A percentile compares a stretch with the other conserved stretches of the same genome.
Evolutionary conservation across 1,140 invertebrate genomes (phyloP).

Genomic region (Dreissena polymorpha): DNA sequence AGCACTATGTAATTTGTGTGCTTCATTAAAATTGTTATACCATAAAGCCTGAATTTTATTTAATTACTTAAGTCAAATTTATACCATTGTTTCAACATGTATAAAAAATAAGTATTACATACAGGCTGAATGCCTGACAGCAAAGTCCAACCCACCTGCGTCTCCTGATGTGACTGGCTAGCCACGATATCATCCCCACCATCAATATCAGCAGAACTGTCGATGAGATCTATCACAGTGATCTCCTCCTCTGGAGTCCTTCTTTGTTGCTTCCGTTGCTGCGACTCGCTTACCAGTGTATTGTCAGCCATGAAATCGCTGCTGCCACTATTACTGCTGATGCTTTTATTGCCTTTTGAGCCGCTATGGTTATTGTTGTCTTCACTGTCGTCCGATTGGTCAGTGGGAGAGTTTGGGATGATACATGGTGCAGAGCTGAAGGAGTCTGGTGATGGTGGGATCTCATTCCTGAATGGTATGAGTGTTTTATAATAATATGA

Average conservation of each 20-base stretch:
- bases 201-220: background rate
- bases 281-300: slow-evolving; percentile 7
- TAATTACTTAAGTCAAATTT: no score
- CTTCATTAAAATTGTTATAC: no score
- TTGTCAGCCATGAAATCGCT: slow-evolving; percentile 24
- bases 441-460: slow-evolving; percentile 64
- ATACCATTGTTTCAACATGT: no score
- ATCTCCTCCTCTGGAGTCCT: background rate
- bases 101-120: no score
- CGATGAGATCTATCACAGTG: background rate
- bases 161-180: no score
- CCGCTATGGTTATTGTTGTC: background rate
- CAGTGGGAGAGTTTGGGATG: slow-evolving; percentile 67
- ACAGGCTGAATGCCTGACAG: no score
- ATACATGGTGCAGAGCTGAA: slow-evolving; percentile 61
- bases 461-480: slow-evolving; percentile 42
- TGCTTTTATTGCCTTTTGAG: background rate
- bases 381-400: background rate
- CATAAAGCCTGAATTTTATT: no score
- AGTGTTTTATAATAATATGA: background rate
- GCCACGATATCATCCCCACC: no score
- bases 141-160: no score
- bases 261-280: background rate
- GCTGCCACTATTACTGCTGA: background rate
- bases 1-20: no score